Evolutionary conservation across 2,113 vertebrate species (phyloP).

Genomic region (Prietella phreatophila): DNA sequence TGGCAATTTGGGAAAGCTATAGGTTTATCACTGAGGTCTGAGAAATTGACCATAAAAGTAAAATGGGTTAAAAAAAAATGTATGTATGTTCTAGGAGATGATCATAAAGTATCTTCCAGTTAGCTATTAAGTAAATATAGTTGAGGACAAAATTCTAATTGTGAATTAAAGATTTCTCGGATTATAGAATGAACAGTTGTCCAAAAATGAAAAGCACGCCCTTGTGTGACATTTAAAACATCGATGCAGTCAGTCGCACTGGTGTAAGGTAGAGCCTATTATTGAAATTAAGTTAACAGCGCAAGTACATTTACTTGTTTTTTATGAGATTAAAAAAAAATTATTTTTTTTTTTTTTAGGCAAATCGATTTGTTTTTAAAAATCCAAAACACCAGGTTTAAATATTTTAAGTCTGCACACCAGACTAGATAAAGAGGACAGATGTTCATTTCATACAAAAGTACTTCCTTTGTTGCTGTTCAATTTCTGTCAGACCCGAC

Average conservation of each 20-base stretch:
- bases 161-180: background rate
- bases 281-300: background rate
- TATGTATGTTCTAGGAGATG: background rate
- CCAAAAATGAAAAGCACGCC: too few relatives aligned
- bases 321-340: too few relatives aligned
- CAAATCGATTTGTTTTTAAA: background rate
- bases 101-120: background rate
- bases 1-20: background rate
- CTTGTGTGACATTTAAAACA: background rate
- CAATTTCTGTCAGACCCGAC: background rate
- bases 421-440: background rate
- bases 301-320: background rate
- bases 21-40: background rate
- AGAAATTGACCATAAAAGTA: background rate
- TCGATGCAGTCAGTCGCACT: background rate
- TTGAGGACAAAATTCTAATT: background rate
- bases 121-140: background rate
- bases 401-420: background rate
- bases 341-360: background rate
- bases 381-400: background rate
- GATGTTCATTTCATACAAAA: background rate
- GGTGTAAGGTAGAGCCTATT: background rate
- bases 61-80: background rate
- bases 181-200: background rate
- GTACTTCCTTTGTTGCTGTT: background rate